A percentile compares a stretch with the other conserved stretches of the same genome.
Conservation (phyloP, 2,797 vertebrate genomes). For the Morelia viridis region DNA sequence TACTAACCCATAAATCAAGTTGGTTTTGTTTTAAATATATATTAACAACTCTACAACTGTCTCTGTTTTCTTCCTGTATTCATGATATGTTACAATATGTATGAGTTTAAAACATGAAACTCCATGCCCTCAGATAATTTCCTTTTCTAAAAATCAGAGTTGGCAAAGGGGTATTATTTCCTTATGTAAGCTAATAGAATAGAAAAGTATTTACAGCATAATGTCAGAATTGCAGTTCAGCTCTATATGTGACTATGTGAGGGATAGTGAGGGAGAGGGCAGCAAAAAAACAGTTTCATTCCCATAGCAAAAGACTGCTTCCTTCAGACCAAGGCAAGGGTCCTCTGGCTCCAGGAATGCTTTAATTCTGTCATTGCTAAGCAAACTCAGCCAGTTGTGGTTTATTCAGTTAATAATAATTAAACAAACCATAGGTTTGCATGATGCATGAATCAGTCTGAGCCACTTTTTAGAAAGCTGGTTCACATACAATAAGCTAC, state of each 20-base stretch:
- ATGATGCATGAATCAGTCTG: neutral
- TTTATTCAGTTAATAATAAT: neutral
- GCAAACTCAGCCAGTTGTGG: neutral
- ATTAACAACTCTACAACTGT: neutral
- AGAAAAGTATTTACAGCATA: neutral
- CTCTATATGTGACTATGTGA: neutral
- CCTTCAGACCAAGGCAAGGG: neutral
- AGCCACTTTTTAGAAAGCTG: neutral
- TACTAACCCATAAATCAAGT: neutral
- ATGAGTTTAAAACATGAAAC: neutral
- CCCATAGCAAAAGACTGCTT: neutral
- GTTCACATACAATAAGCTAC: neutral
- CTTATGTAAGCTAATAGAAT: neutral
- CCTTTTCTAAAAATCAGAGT: neutral
- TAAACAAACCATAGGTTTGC: neutral
- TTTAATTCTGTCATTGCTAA: neutral
- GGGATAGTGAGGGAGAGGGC: neutral
- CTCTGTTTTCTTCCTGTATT: neutral
- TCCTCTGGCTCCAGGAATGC: neutral
- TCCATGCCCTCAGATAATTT: neutral
- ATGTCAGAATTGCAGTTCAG: neutral
- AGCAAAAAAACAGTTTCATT: neutral
- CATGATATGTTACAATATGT: neutral
- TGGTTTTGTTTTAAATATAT: neutral
- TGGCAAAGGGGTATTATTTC: neutral